phyloP scores from a whole-genome alignment of 2,797 vertebrate species.

The Acipenser ruthenus region DNA sequence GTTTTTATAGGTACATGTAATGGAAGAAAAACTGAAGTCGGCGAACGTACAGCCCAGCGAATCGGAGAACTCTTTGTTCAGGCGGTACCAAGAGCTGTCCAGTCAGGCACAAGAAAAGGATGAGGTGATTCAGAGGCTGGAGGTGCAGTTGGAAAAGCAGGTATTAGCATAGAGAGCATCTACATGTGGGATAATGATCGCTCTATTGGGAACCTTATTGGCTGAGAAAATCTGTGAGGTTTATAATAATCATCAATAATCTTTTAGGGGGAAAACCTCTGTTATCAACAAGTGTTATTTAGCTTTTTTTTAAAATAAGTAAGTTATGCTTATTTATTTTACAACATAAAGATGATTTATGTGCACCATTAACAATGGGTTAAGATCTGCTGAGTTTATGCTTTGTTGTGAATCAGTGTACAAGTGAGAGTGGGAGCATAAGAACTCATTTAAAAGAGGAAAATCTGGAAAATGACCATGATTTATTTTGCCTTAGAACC shows the following conservation, averaged over 20 bases:
- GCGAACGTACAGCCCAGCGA: slow-evolving; percentile 67
- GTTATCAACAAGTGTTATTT: too few species aligned
- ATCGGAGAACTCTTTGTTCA: slow-evolving; percentile 63
- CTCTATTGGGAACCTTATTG: too few species aligned
- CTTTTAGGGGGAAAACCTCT: too few species aligned
- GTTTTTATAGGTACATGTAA: slow-evolving; percentile 70
- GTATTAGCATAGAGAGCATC: slow-evolving; percentile 39
- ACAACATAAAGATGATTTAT: too few species aligned
- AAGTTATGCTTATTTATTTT: too few species aligned
- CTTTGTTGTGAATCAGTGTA: too few species aligned
- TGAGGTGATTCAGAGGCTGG: slow-evolving; percentile 65
- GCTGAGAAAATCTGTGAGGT: too few species aligned
- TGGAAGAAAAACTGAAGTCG: slow-evolving; percentile 85
- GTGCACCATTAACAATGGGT: too few species aligned
- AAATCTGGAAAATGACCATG: neutral
- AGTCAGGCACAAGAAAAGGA: slow-evolving; percentile 70
- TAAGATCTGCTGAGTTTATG: too few species aligned
- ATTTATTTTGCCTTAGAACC: slow-evolving; percentile 60
- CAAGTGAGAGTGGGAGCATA: neutral
- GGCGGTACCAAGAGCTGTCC: slow-evolving; percentile 73
- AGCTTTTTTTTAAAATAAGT: too few species aligned
- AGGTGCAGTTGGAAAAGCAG: slow-evolving; percentile 81
- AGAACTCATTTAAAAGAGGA: neutral
- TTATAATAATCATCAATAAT: neutral
- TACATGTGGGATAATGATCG: neutral